Conservation (phyloP, 2,888 invertebrate species). For the Cheilosia impressa region DNA sequence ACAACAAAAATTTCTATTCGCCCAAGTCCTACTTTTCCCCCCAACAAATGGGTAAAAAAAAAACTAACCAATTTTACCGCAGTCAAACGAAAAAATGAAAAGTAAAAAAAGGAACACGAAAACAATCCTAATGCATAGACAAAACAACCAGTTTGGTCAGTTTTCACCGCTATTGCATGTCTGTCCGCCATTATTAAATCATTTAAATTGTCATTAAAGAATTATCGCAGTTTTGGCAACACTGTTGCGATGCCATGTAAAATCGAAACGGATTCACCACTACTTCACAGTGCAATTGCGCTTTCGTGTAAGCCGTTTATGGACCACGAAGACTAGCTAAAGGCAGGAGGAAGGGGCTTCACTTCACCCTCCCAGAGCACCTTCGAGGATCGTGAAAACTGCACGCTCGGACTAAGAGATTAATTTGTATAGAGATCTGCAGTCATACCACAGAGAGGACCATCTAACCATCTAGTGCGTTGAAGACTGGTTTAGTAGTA, state of each 20-base stretch:
- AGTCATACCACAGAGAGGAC: background rate
- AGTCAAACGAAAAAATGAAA: constrained; percentile 1
- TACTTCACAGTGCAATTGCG: background rate
- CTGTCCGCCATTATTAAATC: constrained; percentile 27
- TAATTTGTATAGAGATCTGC: background rate
- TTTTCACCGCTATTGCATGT: constrained; percentile 35
- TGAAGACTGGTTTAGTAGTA: constrained; percentile 61
- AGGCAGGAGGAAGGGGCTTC: background rate
- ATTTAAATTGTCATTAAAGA: constrained; percentile 36
- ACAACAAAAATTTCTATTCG: constrained; percentile 48
- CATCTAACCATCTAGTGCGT: constrained; percentile 9
- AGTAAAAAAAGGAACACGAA: constrained; percentile 15
- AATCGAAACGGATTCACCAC: constrained; percentile 68
- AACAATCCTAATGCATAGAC: constrained; percentile 3
- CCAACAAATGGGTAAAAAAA: background rate
- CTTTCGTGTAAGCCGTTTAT: constrained; percentile 16
- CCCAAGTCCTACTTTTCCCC: constrained; percentile 29
- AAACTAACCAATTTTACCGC: background rate
- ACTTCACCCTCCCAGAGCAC: background rate
- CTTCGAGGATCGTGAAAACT: background rate
- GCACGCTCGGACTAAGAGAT: background rate
- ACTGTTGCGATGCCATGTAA: constrained; percentile 42
- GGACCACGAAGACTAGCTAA: constrained; percentile 32
- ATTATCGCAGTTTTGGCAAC: constrained; percentile 58
- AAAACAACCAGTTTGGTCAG: constrained; percentile 37